phyloP scores from a whole-genome alignment of 2,797 vertebrate genomes.

The Clarias pachynema region DNA sequence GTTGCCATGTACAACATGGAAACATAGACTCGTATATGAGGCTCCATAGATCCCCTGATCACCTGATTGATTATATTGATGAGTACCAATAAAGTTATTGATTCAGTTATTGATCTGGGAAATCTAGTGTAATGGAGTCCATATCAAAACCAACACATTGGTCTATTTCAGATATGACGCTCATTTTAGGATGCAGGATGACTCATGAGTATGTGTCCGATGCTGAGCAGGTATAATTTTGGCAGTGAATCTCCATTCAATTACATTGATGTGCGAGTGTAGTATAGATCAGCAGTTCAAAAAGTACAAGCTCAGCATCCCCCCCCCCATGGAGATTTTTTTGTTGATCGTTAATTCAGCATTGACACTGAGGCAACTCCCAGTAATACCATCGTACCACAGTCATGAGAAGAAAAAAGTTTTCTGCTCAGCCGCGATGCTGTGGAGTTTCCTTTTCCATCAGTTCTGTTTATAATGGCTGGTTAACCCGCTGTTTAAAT shows the following conservation, averaged over 20 bases:
- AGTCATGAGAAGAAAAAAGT: background rate
- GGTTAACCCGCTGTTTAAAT: background rate
- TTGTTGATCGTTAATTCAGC: background rate
- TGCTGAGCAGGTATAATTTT: background rate
- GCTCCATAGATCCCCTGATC: background rate
- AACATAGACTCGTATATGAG: background rate
- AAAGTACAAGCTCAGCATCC: background rate
- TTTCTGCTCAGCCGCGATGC: background rate
- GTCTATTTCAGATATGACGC: background rate
- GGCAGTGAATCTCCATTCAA: background rate
- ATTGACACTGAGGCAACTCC: background rate
- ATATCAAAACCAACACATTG: background rate
- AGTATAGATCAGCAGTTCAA: background rate
- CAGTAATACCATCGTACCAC: background rate
- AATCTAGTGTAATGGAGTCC: background rate
- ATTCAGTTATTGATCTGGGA: background rate
- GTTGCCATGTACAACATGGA: background rate
- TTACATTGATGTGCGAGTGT: too few species aligned
- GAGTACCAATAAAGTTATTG: background rate
- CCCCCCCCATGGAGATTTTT: background rate
- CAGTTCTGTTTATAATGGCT: background rate
- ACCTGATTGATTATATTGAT: background rate
- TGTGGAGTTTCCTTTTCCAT: background rate
- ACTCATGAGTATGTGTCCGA: background rate
- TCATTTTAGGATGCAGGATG: too few species aligned